Percentiles rank a stretch among this genome's conserved stretches.
phyloP scores from a whole-genome alignment of 2,113 vertebrate species.

The Hippocampus abdominalis region DNA sequence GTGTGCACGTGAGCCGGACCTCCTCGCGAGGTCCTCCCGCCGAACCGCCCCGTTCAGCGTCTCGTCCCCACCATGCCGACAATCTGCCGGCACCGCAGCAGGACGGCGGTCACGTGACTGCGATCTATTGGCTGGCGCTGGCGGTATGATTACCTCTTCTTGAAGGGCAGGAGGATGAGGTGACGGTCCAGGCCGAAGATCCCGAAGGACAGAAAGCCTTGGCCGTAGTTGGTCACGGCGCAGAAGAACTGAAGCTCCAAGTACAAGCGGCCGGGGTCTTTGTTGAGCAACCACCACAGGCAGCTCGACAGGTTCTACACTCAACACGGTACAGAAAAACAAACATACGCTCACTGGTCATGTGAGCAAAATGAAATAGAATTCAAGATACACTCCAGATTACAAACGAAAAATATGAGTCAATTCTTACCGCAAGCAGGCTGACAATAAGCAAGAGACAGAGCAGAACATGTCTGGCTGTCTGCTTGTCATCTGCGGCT shows the following conservation, averaged over 20 bases:
- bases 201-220: constrained; percentile 95
- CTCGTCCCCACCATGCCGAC: constrained; percentile 79
- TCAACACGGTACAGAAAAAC: constrained; percentile 15
- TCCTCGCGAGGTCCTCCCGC: constrained; percentile 80
- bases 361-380: not conserved
- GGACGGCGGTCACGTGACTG: not conserved
- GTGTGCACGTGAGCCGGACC: constrained; percentile 91
- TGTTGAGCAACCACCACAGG: constrained; percentile 95
- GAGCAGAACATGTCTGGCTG: constrained; percentile 86
- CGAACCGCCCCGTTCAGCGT: constrained; percentile 54
- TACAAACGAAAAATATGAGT: not conserved
- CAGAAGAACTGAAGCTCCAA: constrained; percentile 97
- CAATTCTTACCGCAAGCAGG: constrained; percentile 80
- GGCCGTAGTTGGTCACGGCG: constrained; percentile 90
- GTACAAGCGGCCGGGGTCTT: constrained; percentile 89
- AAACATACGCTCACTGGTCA: no score
- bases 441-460: constrained; percentile 89
- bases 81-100: constrained; percentile 65
- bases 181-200: constrained; percentile 96
- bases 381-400: not conserved
- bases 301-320: constrained; percentile 92
- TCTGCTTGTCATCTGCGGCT: constrained; percentile 76
- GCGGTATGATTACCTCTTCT: constrained; percentile 79
- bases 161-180: constrained; percentile 92
- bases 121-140: not conserved